Conservation (phyloP, 2,888 invertebrate genomes). For the Tenthredo mesomela region DNA sequence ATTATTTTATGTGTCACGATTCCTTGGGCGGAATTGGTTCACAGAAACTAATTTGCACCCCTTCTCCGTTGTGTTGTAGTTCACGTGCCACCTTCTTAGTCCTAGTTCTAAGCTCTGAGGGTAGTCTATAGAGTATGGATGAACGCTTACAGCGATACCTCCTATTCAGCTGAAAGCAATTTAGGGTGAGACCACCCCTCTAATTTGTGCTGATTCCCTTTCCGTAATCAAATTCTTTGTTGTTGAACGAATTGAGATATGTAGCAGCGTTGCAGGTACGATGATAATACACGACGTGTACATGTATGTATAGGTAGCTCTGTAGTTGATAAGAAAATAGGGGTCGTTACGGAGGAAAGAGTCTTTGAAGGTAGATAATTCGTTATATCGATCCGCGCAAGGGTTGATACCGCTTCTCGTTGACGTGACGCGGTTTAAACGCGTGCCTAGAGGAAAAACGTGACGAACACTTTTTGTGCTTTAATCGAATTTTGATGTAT, state of each 20-base stretch:
- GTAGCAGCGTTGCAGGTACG: not conserved
- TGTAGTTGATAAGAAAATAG: constrained; percentile 24
- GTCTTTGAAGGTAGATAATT: constrained; percentile 17
- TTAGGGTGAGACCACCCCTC: not conserved
- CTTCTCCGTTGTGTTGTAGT: not conserved
- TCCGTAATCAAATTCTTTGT: constrained; percentile 30
- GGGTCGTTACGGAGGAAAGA: not conserved
- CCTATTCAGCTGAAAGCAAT: constrained; percentile 25
- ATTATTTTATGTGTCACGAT: not conserved
- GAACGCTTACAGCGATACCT: constrained; percentile 20
- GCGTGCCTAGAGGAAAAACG: not conserved
- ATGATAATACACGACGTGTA: not conserved
- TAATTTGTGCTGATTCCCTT: constrained; percentile 2
- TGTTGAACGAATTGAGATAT: constrained; percentile 8
- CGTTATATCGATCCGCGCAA: constrained; percentile 32
- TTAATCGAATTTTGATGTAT: constrained; percentile 42
- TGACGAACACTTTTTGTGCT: constrained; percentile 8
- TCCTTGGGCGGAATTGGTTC: not conserved
- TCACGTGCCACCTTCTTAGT: constrained; percentile 20
- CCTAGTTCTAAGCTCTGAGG: not conserved
- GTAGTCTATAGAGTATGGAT: not conserved
- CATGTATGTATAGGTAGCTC: not conserved
- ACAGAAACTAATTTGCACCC: constrained; percentile 9
- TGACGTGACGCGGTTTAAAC: constrained; percentile 17
- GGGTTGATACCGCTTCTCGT: constrained; percentile 2